Conservation (phyloP, 2,888 invertebrate species). For the Abscondita cerata region DNA sequence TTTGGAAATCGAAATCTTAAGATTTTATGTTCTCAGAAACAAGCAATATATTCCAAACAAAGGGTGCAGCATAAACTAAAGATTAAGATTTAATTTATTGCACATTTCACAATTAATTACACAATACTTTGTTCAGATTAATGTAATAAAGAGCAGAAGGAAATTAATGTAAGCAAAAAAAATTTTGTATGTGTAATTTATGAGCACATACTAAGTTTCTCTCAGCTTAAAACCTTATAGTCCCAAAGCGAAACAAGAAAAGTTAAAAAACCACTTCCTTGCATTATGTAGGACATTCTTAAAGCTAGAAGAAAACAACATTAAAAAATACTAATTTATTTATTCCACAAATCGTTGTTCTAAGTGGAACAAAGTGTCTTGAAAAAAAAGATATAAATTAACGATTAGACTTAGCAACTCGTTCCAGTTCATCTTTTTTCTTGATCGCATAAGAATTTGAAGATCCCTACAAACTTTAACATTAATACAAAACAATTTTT, state of each 20-base stretch:
- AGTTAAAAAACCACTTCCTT: background rate
- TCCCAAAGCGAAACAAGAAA: conserved; percentile 14
- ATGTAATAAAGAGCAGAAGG: no score
- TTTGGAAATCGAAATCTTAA: no score
- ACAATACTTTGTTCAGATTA: no score
- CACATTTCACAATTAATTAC: no score
- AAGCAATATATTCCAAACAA: no score
- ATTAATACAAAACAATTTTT: conserved; percentile 32
- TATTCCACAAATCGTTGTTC: conserved; percentile 7
- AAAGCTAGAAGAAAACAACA: background rate
- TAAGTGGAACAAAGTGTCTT: conserved; percentile 5
- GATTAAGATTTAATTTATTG: no score
- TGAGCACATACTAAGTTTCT: no score
- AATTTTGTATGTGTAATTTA: no score
- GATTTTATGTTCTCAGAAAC: no score
- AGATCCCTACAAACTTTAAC: conserved; percentile 77
- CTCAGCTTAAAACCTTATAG: no score
- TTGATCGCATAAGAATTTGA: conserved; percentile 99
- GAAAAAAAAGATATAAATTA: conserved; percentile 67
- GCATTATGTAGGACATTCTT: conserved; percentile 12
- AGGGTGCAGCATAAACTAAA: no score
- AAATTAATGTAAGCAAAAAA: no score
- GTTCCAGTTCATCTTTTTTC: conserved; percentile 99
- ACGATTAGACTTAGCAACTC: conserved; percentile 99
- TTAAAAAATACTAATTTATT: conserved; percentile 16